phyloP scores from a whole-genome alignment of 2,797 vertebrate species.

The Coregonus suidteri region DNA sequence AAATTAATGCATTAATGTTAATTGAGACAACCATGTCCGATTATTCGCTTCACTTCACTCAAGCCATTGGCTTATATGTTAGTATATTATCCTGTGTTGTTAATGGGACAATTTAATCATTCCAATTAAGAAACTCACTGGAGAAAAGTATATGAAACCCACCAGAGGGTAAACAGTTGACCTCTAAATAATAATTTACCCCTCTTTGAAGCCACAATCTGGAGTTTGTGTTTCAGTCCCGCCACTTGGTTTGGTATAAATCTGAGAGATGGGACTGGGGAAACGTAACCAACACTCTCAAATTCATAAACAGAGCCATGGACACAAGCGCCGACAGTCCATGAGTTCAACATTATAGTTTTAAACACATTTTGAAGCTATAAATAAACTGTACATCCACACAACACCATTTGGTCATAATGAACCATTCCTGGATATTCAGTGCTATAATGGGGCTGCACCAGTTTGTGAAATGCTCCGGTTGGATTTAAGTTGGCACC shows the following conservation, averaged over 20 bases:
- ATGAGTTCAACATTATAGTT: neutral
- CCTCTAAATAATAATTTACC: conserved; percentile 10
- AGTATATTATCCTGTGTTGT: conserved; percentile 32
- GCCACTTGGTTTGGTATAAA: neutral
- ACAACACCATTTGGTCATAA: neutral
- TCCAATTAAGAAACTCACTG: conserved; percentile 34
- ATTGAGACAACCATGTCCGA: conserved; percentile 45
- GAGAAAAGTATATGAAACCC: conserved; percentile 3
- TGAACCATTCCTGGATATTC: conserved; percentile 35
- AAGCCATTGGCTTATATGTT: conserved; percentile 36
- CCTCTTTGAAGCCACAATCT: conserved; percentile 4
- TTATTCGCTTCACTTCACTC: conserved; percentile 45
- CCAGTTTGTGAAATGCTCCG: conserved; percentile 53
- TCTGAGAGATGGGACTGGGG: neutral
- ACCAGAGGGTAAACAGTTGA: conserved; percentile 21
- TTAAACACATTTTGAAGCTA: no score
- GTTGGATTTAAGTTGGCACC: conserved; percentile 62
- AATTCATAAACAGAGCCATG: neutral
- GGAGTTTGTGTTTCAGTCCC: neutral
- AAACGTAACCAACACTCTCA: neutral
- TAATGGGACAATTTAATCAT: conserved; percentile 18
- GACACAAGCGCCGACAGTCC: neutral
- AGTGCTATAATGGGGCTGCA: conserved; percentile 27
- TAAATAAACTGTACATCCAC: neutral
- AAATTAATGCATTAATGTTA: conserved; percentile 25